Base-by-base conservation (phyloP, 2,888 invertebrate species). In the Nomada ruficornis region DNA sequence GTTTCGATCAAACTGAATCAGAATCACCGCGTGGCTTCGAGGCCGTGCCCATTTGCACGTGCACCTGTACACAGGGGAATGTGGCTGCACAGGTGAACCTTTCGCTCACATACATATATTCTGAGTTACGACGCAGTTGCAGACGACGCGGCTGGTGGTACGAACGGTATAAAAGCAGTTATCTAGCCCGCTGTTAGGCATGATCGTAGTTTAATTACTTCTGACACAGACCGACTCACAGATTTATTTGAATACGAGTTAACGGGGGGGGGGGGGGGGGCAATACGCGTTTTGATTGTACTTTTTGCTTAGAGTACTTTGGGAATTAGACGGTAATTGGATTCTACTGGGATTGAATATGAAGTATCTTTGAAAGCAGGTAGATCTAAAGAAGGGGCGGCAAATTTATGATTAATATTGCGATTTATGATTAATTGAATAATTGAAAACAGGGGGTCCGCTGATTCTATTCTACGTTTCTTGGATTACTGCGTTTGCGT, bases 181-280 rank as follows among this genome's bases (percentile, higher is more conserved):
- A 86, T 84, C 82, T 82, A 36, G 62, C 76, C 67, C 54, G 63
- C 81, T 70, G 85, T 87, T 87, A 87, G 72, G 62, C 76, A 83
- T 83, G 86, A 87, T 86, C 84, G 81, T 82, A 82, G 81, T 87
- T 87, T 87, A 87, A 87, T 87, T 85, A 87, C 88, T 86, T 86
- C 69, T 75, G 82, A 80, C 80, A 73, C 57, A 70, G 54, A 36
- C 20, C 50, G 2, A 60, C 52, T 57, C 70, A 15, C 36, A 42
- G 79, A 50, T 68, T 77, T 63, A 57, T 57, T 73, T 26, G 68
- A 54, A 60, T 47, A 18, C 42, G 29, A 47, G 54, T 36, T 2
- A 36, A 42, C 52, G 7, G 15, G 20, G 54, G 7, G 15, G 36
- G 11, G 5, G 54, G 20, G 15, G 7, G 18, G 18, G 36, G 7